A percentile compares a stretch with the other conserved stretches of the same genome.
phyloP scores from a whole-genome alignment of 2,888 invertebrate genomes.

The Thysanoteuthis rhombus region DNA sequence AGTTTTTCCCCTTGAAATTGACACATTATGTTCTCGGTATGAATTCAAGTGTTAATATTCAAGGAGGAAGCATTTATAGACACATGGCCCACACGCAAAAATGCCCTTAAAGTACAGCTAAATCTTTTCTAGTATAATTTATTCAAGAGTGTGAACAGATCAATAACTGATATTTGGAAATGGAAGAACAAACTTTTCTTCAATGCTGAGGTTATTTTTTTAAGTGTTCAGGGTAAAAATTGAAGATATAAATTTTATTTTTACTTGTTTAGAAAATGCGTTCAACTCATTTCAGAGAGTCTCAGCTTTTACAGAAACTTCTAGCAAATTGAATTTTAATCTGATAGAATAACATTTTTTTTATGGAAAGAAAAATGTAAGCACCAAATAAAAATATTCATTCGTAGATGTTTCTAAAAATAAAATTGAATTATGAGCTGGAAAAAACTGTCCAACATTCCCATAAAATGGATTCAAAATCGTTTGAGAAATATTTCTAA shows the following conservation, averaged over 20 bases:
- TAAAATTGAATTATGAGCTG: too few relatives aligned
- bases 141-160: background rate
- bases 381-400: too few relatives aligned
- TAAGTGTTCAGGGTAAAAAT: background rate
- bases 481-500: background rate
- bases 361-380: too few relatives aligned
- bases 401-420: too few relatives aligned
- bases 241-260: background rate
- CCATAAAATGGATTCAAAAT: background rate
- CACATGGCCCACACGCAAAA: too few relatives aligned
- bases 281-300: background rate
- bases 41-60: too few relatives aligned
- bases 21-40: too few relatives aligned
- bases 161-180: background rate
- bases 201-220: background rate
- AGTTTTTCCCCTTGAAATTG: too few relatives aligned
- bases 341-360: background rate
- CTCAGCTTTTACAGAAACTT: background rate
- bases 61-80: too few relatives aligned
- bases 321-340: background rate
- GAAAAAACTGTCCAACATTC: background rate
- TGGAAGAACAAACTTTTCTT: background rate
- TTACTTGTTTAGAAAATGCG: background rate
- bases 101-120: too few relatives aligned
- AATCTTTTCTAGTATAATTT: too few relatives aligned